Evolutionary conservation across 2,113 vertebrate genomes (phyloP).

Genomic region (Seriola aureovittata): DNA sequence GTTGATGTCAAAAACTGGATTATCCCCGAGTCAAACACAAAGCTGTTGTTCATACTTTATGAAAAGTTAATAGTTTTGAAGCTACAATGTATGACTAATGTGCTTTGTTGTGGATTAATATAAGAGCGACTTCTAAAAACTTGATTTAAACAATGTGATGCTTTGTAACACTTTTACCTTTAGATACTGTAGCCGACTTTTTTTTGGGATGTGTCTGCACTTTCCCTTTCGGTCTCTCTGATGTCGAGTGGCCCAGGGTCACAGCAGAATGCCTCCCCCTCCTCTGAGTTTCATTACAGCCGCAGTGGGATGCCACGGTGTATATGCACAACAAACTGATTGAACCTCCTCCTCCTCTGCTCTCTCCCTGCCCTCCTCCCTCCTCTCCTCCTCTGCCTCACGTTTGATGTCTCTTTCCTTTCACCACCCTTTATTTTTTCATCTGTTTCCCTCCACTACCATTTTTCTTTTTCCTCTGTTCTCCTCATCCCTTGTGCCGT

Average conservation of each 20-base stretch:
- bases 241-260: conserved; percentile 6
- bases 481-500: neutral
- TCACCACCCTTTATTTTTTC: neutral
- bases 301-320: conserved; percentile 37
- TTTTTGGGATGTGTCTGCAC: neutral
- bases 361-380: neutral
- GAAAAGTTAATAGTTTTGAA: neutral
- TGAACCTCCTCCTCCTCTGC: conserved; percentile 42
- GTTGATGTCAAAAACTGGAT: neutral
- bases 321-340: conserved; percentile 51
- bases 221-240: conserved; percentile 9
- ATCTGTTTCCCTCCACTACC: neutral
- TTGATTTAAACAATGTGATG: neutral
- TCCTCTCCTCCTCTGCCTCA: conserved; percentile 2
- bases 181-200: neutral
- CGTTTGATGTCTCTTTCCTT: conserved; percentile 34
- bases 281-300: conserved; percentile 48
- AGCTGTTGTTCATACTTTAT: too few species aligned
- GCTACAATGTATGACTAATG: too few species aligned
- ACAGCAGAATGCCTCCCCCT: conserved; percentile 15
- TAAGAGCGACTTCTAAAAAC: neutral
- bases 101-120: neutral
- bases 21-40: neutral
- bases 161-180: neutral
- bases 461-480: neutral